Base-by-base conservation (phyloP, 2,113 vertebrate genomes). In the Glaucidium brasilianum region DNA sequence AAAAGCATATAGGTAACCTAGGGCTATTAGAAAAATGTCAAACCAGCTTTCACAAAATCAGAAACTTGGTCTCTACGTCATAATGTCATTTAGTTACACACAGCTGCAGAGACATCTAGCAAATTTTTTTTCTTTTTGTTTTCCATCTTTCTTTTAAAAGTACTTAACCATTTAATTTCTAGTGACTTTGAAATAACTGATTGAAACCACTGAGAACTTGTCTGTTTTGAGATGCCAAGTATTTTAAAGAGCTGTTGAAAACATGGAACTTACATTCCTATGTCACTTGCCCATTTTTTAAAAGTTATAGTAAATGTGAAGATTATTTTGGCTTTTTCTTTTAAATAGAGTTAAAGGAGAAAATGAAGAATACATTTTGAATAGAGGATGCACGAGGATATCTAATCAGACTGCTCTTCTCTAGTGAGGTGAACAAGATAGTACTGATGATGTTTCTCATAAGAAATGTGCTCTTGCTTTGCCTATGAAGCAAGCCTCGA, bases 371-470 rank as follows among this genome's bases (percentile, higher is more conserved):
- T 23, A 10, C 0, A 3, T 73, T 56, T 56, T 60, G 27, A 73
- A 39, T 50, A 60, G 37, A 15, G 22, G 9, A 43, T 39, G 35
- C 2, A 5, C 35, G 9, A 83, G 50, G 43, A 68, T 58, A 32
- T 4, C 19, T 72, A 53, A 11, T 30, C 19, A 37, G 41, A 34
- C 30, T 1, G 1, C 32, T 75, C 16, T 19, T 69, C 23, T 35
- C 27, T 11, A 17, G 32, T 6, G n/a, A 47, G 37, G 17, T 26
- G 66, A 32, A 5, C 2, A 30, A 59, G 22, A 35, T 91, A 25
- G 25, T 66, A 3, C 56, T 34, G 0, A 7, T 0, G 62, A 23
- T 37, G 22, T 5, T 26, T 60, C 15, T 12, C 4, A 0, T 4
- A 9, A 14, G 62, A 35, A 39, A 60, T 2, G 3, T 27, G 26